Evolutionary conservation across 2,888 invertebrate genomes (phyloP).

Genomic region (Strigamia crassipes): DNA sequence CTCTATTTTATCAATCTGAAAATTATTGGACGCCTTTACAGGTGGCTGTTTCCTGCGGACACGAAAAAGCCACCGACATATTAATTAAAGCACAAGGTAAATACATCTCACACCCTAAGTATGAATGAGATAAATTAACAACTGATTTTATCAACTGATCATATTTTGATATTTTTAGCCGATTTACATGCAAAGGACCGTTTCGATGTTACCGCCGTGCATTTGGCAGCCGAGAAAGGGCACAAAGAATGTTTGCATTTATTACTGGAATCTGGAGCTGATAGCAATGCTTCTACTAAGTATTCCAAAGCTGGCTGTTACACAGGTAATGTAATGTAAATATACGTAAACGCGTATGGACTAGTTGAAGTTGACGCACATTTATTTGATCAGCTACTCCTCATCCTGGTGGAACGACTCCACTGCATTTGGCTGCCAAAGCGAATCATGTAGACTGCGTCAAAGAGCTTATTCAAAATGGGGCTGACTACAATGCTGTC

Average conservation of each 20-base stretch:
- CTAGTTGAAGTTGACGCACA: neutral
- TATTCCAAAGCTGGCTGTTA: slow-evolving; percentile 57
- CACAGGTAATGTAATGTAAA: slow-evolving; percentile 53
- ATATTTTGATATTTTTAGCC: slow-evolving; percentile 53
- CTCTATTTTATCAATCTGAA: slow-evolving; percentile 57
- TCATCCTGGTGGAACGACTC: slow-evolving; percentile 57
- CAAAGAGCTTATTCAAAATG: slow-evolving; percentile 56
- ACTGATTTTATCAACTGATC: neutral
- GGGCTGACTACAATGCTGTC: slow-evolving; percentile 58
- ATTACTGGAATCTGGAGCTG: slow-evolving; percentile 56
- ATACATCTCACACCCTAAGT: neutral
- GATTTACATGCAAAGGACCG: slow-evolving; percentile 56
- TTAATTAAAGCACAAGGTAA: slow-evolving; percentile 55
- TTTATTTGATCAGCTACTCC: slow-evolving; percentile 54
- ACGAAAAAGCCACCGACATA: slow-evolving; percentile 52
- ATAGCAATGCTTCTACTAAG: slow-evolving; percentile 56
- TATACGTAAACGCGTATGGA: neutral
- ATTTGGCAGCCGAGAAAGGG: slow-evolving; percentile 57
- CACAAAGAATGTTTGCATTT: slow-evolving; percentile 54
- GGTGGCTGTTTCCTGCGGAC: slow-evolving; percentile 53
- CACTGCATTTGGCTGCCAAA: slow-evolving; percentile 57
- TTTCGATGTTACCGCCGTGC: slow-evolving; percentile 58
- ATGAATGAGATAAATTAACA: neutral
- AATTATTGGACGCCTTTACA: slow-evolving; percentile 57
- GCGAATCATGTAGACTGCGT: slow-evolving; percentile 56